Conservation (phyloP, 2,113 vertebrate genomes). For the Bufo bufo region DNA sequence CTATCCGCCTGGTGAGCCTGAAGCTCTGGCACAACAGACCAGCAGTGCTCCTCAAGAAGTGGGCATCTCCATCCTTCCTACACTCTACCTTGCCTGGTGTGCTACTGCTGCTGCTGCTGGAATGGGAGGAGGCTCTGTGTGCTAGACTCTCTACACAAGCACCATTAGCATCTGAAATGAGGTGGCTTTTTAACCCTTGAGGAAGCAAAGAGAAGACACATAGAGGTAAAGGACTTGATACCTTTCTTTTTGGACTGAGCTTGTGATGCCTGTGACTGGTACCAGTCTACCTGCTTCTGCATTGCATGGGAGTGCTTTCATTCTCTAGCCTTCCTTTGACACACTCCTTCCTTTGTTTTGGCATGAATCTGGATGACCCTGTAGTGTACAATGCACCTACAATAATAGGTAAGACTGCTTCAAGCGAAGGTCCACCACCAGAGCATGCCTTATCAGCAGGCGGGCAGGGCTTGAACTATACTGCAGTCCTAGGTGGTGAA, state of each 20-base stretch:
- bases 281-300: not conserved
- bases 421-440: not conserved
- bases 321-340: not conserved
- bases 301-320: not conserved
- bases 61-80: slow-evolving; percentile 28
- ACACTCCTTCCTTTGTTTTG: slow-evolving; percentile 12
- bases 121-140: slow-evolving; percentile 68
- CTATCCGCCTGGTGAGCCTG: slow-evolving; percentile 61
- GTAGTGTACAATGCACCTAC: not conserved
- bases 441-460: not conserved
- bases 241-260: slow-evolving; percentile 50
- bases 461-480: slow-evolving; percentile 1
- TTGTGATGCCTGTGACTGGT: not conserved
- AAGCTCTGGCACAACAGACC: not conserved
- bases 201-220: slow-evolving; percentile 62
- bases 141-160: slow-evolving; percentile 66
- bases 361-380: not conserved
- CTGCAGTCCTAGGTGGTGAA: slow-evolving; percentile 40
- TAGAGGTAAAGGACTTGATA: slow-evolving; percentile 66
- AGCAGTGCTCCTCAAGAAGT: not conserved
- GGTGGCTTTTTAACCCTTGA: slow-evolving; percentile 73
- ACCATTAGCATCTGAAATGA: slow-evolving; percentile 66
- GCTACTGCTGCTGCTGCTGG: slow-evolving; percentile 55
- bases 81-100: slow-evolving; percentile 26
- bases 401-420: not conserved